Conservation (phyloP, 2,797 vertebrate genomes). For the Toxotes lorentzi region DNA sequence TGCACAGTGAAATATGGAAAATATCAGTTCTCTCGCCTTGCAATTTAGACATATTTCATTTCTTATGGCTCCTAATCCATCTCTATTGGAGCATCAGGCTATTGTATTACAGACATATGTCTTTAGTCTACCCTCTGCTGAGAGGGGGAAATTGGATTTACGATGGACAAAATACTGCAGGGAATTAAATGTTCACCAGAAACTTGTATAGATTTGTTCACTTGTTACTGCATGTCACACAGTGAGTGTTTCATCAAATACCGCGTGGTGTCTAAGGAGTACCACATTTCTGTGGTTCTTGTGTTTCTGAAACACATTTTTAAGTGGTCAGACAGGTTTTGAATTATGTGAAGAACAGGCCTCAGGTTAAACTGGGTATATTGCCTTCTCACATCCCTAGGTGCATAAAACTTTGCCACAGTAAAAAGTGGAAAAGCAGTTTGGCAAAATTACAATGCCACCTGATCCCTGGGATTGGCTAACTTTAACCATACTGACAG, state of each 20-base stretch:
- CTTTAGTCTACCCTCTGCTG: slow-evolving; percentile 75
- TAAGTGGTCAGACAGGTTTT: slow-evolving; percentile 38
- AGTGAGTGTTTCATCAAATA: slow-evolving; percentile 48
- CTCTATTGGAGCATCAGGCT: slow-evolving; percentile 80
- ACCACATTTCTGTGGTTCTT: slow-evolving; percentile 38
- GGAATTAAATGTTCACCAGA: slow-evolving; percentile 71
- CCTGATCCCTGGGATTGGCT: neutral
- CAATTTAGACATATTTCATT: slow-evolving; percentile 80
- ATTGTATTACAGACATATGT: slow-evolving; percentile 83
- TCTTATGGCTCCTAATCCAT: slow-evolving; percentile 77
- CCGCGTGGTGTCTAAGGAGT: slow-evolving; percentile 31
- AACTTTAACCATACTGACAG: neutral
- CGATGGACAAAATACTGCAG: slow-evolving; percentile 66
- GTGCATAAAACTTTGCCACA: neutral
- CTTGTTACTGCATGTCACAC: slow-evolving; percentile 68
- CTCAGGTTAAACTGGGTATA: slow-evolving; percentile 1
- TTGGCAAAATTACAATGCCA: slow-evolving; percentile 9
- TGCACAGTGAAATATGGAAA: slow-evolving; percentile 79
- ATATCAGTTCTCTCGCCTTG: slow-evolving; percentile 69
- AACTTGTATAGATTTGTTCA: slow-evolving; percentile 72
- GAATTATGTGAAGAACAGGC: slow-evolving; percentile 33
- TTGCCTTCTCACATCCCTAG: slow-evolving; percentile 1
- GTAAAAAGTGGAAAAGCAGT: neutral
- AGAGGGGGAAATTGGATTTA: slow-evolving; percentile 76
- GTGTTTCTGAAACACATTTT: slow-evolving; percentile 42